A percentile compares a stretch with the other conserved stretches of the same genome.
These are phyloP conservation scores for Cyclopterus lumpus DNA, from an alignment of 2,797 vertebrate species.

Conservation along the genomic window DNA sequence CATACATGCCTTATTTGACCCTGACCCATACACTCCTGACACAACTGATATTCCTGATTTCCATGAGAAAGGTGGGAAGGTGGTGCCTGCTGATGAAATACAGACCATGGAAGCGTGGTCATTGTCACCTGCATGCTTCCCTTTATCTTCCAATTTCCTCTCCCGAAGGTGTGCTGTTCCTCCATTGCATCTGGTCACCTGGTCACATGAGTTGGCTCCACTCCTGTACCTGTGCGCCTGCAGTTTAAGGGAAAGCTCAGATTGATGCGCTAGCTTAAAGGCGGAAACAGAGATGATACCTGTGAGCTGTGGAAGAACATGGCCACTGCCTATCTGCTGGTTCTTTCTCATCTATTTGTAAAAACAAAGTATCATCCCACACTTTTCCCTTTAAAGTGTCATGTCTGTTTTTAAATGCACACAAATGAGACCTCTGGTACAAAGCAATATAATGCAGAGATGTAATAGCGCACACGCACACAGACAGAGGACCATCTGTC, in stretches of 20 bases:
- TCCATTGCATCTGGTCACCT: constrained; percentile 17
- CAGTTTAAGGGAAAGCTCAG: not conserved
- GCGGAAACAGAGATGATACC: constrained; percentile 36
- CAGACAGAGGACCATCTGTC: constrained; percentile 39
- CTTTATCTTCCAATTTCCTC: constrained; percentile 6
- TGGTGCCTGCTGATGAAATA: not conserved
- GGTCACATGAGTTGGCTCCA: not conserved
- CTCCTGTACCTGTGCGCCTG: not conserved
- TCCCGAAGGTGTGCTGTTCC: constrained; percentile 1
- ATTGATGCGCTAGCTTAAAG: constrained; percentile 5
- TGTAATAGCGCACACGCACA: constrained; percentile 25
- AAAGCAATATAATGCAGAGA: constrained; percentile 21
- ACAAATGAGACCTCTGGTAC: constrained; percentile 17
- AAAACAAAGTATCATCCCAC: constrained; percentile 30
- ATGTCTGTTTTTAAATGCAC: constrained; percentile 1
- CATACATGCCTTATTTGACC: too few species aligned
- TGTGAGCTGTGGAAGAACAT: not conserved
- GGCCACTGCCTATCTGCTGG: not conserved
- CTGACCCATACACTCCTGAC: too few species aligned
- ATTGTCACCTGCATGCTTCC: not conserved
- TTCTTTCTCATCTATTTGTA: constrained; percentile 57
- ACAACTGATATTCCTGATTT: too few species aligned
- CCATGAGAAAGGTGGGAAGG: not conserved
- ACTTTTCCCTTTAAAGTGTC: constrained; percentile 26
- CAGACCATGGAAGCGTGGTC: not conserved